Conservation (phyloP, 2,797 vertebrate species). For the Scolopax rusticola region DNA sequence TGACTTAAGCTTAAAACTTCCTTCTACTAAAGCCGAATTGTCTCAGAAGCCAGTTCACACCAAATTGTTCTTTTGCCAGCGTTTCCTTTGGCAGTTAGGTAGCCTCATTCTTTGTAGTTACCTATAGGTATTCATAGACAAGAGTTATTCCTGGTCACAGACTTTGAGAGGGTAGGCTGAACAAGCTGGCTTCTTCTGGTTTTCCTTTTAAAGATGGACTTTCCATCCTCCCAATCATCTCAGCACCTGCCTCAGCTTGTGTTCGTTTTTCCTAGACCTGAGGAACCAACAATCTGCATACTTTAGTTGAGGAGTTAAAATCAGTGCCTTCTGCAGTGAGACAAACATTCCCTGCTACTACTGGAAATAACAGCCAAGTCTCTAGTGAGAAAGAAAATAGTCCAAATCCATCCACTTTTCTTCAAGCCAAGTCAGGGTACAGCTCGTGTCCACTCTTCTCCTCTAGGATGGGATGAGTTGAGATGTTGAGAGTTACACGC, state of each 20-base stretch:
- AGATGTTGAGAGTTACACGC: neutral
- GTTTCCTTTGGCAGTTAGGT: neutral
- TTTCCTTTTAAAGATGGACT: neutral
- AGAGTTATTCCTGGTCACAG: neutral
- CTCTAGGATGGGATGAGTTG: neutral
- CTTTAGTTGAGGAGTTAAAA: neutral
- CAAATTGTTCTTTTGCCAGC: neutral
- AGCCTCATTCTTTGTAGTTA: neutral
- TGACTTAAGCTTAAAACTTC: neutral
- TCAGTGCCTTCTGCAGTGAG: neutral
- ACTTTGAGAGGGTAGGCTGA: neutral
- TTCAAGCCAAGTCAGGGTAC: neutral
- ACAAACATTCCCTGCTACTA: neutral
- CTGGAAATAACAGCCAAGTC: neutral
- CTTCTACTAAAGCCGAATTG: neutral
- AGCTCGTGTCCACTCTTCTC: neutral
- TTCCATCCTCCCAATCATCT: neutral
- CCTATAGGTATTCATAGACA: neutral
- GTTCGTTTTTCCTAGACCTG: neutral
- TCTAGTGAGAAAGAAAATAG: neutral
- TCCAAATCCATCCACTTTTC: neutral
- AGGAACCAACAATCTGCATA: neutral
- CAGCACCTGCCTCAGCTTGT: neutral
- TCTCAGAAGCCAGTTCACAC: neutral
- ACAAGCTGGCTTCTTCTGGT: neutral